These are phyloP conservation scores for Patella depressa DNA, from an alignment of 2,888 invertebrate species.

Conservation along the genomic window DNA sequence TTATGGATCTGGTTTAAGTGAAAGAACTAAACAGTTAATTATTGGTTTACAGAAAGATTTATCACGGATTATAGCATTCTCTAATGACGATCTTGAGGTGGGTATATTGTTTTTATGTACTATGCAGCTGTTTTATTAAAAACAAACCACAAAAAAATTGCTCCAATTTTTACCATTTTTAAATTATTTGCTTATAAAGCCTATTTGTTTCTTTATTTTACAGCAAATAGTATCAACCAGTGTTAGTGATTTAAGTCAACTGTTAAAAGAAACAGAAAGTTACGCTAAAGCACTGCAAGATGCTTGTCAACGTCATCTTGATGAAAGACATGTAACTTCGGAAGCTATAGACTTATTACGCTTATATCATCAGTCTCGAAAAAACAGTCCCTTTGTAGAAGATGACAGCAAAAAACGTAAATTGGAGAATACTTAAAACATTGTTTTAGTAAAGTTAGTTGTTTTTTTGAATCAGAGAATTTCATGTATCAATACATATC, in stretches of 20 bases:
- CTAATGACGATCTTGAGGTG: slow-evolving; percentile 62
- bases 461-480: too few species aligned
- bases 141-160: too few species aligned
- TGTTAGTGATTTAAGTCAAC: slow-evolving; percentile 40
- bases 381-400: slow-evolving; percentile 52
- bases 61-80: slow-evolving; percentile 59
- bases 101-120: not conserved
- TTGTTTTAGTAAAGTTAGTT: too few species aligned
- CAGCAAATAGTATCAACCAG: slow-evolving; percentile 53
- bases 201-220: slow-evolving; percentile 13
- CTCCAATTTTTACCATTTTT: too few species aligned
- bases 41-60: slow-evolving; percentile 51
- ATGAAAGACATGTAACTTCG: slow-evolving; percentile 53
- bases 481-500: too few species aligned
- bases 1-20: slow-evolving; percentile 37
- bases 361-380: slow-evolving; percentile 56
- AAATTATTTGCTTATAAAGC: too few species aligned
- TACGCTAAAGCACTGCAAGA: slow-evolving; percentile 57
- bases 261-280: slow-evolving; percentile 52
- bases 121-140: too few species aligned
- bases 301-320: slow-evolving; percentile 62
- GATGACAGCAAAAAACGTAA: slow-evolving; percentile 35
- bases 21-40: slow-evolving; percentile 44
- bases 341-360: slow-evolving; percentile 58
- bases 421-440: slow-evolving; percentile 1